phyloP scores from a whole-genome alignment of 2,797 vertebrate genomes.

The Sebastiscus albofasciatus region DNA sequence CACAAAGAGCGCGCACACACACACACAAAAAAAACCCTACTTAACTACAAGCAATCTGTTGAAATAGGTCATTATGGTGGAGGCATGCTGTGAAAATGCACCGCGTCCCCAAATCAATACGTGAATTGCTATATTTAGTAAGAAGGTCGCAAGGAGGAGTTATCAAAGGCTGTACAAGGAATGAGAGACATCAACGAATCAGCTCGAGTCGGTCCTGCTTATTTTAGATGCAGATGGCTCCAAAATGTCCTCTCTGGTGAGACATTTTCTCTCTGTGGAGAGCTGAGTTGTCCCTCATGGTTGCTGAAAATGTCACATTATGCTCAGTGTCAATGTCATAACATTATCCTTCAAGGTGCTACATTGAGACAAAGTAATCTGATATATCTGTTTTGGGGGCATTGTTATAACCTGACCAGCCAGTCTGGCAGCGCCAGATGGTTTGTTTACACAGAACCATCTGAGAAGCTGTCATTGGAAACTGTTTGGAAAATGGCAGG shows the following conservation, averaged over 20 bases:
- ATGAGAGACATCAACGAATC: constrained; percentile 67
- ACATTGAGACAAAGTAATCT: constrained; percentile 13
- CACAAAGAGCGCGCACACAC: constrained; percentile 46
- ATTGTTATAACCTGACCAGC: not conserved
- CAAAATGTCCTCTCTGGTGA: constrained; percentile 68
- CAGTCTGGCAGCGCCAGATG: not conserved
- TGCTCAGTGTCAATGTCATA: constrained; percentile 69
- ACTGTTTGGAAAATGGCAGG: not conserved
- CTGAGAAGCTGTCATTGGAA: not conserved
- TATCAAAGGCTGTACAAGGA: constrained; percentile 57
- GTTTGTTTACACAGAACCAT: not conserved
- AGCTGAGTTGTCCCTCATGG: constrained; percentile 50
- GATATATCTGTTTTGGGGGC: not conserved
- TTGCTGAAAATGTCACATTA: constrained; percentile 67
- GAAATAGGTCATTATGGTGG: constrained; percentile 82
- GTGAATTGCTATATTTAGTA: constrained; percentile 80
- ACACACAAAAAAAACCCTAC: constrained; percentile 20
- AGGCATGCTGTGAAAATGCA: constrained; percentile 76
- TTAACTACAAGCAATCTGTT: constrained; percentile 73
- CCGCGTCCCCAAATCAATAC: constrained; percentile 81
- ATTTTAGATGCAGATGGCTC: constrained; percentile 72
- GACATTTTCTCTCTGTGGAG: constrained; percentile 55
- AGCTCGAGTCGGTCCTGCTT: constrained; percentile 53
- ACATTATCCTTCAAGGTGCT: constrained; percentile 35
- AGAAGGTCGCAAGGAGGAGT: constrained; percentile 83